Base-by-base conservation (phyloP, 1,140 invertebrate genomes). In the Potamilus streckersoni region DNA sequence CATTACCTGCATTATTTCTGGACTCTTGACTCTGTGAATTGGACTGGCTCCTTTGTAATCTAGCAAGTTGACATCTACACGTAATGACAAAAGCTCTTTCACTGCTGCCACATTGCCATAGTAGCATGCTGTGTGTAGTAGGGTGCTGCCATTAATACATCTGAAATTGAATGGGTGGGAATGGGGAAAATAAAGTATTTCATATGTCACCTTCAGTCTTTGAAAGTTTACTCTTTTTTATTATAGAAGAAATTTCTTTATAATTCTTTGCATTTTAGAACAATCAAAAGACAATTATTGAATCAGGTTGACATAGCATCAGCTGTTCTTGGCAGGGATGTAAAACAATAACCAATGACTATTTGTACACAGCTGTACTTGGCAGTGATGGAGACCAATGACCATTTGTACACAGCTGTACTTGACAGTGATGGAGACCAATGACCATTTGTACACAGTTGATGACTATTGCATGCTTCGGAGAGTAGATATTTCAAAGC, bases 41-140 rank as follows among this genome's bases (percentile, higher is more conserved):
- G 88, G 81, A 20, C 87, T 86, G 13, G 88, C 87, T 38, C 87
- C 87, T 69, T 90, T 89, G 72, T 88, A 90, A 76, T 90, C 89
- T 23, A 77, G 66, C 12, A 88, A 67, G 61, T 88, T 84, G 2
- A 88, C 79, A 66, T 88, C 86, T 2, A 90, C 76, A 19, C 85
- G 77, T 17, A 85, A 76, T 5, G 77, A 73, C 3, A 95, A 86
- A 2, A 94, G 92, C 59, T 93, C 89, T 78, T 93, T 91, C 57
- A 95, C 89, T 16, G 94, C 84, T 64, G 91, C 91, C 62, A 93
- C 91, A 83, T 94, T 93, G 31, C 94, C 94, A 86, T 95, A 94
- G 69, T 94, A 94, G 65, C 93, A 92, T n/a, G 94, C 91, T 67
- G 93, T 93, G 86, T 95, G 94, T 57, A 95, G 91, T 58, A 94